Evolutionary conservation across 2,888 invertebrate species (phyloP), one percentile per base, ranked within the genome.

Genomic region (Xylophagus ater): DNA sequence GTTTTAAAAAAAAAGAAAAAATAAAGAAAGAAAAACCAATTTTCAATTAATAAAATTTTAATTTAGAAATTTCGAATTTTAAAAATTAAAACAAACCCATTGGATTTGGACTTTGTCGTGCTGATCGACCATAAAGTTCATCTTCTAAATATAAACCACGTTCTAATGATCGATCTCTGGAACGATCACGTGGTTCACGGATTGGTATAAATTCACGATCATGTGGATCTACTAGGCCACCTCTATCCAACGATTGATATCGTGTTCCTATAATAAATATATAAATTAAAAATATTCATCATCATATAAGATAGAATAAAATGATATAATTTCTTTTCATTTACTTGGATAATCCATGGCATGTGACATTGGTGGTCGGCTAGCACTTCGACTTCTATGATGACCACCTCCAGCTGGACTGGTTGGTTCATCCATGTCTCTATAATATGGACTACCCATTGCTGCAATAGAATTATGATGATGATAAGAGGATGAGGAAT

Each of bases 131-230:
- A 57, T 78, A 78, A 19, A 78, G 63, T 50, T 80, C 80, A 54
- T 79, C 80, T 56, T 80, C 80, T 57, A 78, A 68, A 58, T 79
- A 80, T 46, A 79, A 69, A 44, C 73, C 74, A 37, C 78, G 67
- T 53, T 82, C 82, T 49, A 81, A 64, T 37, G 78, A 78, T 47
- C 76, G 68, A 57, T 77, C 78, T 45, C 77, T 64, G 39, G 75
- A 76, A 43, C 78, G 69, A 55, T 78, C 74, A 58, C 83, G 61
- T 65, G 83, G 71, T 63, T 86, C 76, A 56, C 87, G 70, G 49
- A 83, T 83, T 46, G 88, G 88, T 52, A 88, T 78, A 68, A 89
- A 89, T 66, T 88, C 87, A 52, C 88, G 75, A 61, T 85, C 85
- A 61, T 81, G 81, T 41, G 71, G 60, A 68, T 79, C 83, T 49